A percentile compares a stretch with the other conserved stretches of the same genome.
Conservation (phyloP, 2,113 vertebrate species). For the Paramormyrops kingsleyae region DNA sequence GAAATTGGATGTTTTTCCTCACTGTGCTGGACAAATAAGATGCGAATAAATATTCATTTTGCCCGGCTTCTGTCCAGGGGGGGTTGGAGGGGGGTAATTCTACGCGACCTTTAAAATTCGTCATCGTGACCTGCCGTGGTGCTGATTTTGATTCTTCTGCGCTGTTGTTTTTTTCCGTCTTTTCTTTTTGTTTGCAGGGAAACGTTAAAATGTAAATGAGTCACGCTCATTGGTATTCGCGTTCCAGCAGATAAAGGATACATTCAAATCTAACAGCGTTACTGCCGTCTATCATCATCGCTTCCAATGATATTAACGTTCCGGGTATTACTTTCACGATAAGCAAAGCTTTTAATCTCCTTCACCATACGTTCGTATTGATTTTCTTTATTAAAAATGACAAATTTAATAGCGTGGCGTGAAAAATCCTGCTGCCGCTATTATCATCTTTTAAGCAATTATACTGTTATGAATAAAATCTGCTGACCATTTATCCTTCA, state of each 20-base stretch:
- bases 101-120: conserved; percentile 34
- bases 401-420: conserved; percentile 39
- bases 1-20: conserved; percentile 30
- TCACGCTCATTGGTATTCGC: conserved; percentile 32
- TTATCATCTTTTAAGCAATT: conserved; percentile 51
- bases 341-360: conserved; percentile 34
- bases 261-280: conserved; percentile 30
- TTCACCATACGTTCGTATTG: conserved; percentile 41
- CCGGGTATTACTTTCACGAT: conserved; percentile 35
- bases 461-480: conserved; percentile 53
- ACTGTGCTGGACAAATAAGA: conserved; percentile 18
- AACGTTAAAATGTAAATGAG: conserved; percentile 29
- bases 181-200: conserved; percentile 1
- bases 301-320: conserved; percentile 22
- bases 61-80: neutral
- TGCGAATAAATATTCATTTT: conserved; percentile 35
- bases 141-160: conserved; percentile 24
- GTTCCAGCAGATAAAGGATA: conserved; percentile 22
- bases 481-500: conserved; percentile 51
- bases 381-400: conserved; percentile 51
- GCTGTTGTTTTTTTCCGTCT: neutral
- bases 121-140: conserved; percentile 27
- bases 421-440: conserved; percentile 45
- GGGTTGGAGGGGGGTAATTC: conserved; percentile 30
- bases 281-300: conserved; percentile 28